Percentiles rank a stretch among this genome's conserved stretches.
phyloP scores from a whole-genome alignment of 1,140 invertebrate species.

The Solenopsis invicta region DNA sequence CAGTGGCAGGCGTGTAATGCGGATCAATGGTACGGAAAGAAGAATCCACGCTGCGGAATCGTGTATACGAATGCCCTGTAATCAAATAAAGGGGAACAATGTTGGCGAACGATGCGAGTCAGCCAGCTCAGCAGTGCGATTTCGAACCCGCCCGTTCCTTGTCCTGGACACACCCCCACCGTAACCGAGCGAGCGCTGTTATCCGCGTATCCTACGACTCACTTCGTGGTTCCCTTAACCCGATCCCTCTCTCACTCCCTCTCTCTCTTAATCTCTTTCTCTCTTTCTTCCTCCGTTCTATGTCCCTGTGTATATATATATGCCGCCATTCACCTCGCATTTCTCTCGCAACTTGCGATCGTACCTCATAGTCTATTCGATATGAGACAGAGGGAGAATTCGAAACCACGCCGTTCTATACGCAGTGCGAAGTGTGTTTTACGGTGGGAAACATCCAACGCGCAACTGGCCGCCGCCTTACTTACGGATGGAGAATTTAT shows the following conservation, averaged over 20 bases:
- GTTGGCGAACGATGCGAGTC: slow-evolving; percentile 85
- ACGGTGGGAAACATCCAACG: slow-evolving; percentile 7
- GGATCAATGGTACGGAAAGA: slow-evolving; percentile 80
- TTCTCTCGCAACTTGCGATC: slow-evolving; percentile 31
- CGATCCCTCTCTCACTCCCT: background rate
- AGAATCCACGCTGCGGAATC: slow-evolving; percentile 80
- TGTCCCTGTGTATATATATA: background rate
- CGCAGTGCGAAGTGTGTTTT: slow-evolving; percentile 7
- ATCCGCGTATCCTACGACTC: slow-evolving; percentile 80
- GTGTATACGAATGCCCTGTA: slow-evolving; percentile 86
- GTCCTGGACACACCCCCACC: slow-evolving; percentile 87
- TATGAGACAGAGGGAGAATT: slow-evolving; percentile 34
- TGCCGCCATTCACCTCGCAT: slow-evolving; percentile 37
- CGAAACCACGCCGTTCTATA: slow-evolving; percentile 37
- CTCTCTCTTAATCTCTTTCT: background rate
- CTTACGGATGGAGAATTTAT: slow-evolving; percentile 55
- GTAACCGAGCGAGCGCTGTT: slow-evolving; percentile 84
- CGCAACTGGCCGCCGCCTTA: slow-evolving; percentile 29
- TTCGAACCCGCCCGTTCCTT: slow-evolving; percentile 86
- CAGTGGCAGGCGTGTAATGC: slow-evolving; percentile 63
- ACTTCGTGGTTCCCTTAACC: slow-evolving; percentile 69
- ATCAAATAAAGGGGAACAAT: slow-evolving; percentile 87
- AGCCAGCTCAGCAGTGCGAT: slow-evolving; percentile 85
- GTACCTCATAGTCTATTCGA: slow-evolving; percentile 53
- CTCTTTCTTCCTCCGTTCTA: background rate